These are phyloP conservation scores for Strix aluco DNA, from an alignment of 2,113 vertebrate species.

Conservation along the genomic window DNA sequence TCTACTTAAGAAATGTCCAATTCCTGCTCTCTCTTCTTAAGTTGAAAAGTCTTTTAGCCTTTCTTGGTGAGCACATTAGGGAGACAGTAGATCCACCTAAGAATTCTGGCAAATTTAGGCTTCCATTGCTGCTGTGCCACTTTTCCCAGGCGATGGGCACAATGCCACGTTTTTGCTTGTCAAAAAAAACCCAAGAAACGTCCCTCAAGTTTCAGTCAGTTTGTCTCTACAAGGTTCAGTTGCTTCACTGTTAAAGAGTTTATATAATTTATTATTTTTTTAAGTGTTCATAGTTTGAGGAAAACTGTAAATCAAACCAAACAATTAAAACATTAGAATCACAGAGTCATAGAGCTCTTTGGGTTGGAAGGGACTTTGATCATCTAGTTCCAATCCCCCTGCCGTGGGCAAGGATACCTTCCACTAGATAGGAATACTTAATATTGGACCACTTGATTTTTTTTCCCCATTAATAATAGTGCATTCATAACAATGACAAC, in stretches of 20 bases:
- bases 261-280: neutral
- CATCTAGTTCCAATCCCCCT: neutral
- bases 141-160: neutral
- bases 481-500: neutral
- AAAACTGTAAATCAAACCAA: neutral
- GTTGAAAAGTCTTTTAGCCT: neutral
- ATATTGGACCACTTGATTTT: neutral
- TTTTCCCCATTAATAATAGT: neutral
- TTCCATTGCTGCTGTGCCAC: neutral
- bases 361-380: neutral
- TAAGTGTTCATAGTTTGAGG: neutral
- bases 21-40: neutral
- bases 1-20: neutral
- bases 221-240: neutral
- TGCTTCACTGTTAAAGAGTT: neutral
- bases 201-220: neutral
- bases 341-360: neutral
- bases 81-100: neutral
- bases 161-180: neutral
- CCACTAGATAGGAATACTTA: neutral
- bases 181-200: neutral
- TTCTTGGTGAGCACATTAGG: neutral
- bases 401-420: neutral
- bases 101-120: neutral
- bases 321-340: neutral